Evolutionary conservation across 2,797 vertebrate species (phyloP).

Genomic region (Scomberomorus guttatus): DNA sequence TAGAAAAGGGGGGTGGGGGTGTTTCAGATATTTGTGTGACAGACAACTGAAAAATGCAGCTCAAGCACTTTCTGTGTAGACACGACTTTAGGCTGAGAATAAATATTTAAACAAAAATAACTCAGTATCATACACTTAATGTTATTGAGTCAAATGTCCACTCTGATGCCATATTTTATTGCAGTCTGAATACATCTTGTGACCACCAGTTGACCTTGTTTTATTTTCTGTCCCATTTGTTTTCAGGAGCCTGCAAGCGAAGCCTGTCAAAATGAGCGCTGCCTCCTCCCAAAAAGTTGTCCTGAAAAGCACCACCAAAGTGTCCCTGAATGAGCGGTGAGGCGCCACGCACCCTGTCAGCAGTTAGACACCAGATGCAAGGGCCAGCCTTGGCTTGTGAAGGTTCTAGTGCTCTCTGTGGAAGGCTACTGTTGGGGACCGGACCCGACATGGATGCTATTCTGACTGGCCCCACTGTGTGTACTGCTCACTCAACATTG

Average conservation of each 20-base stretch:
- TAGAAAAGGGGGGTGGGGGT: no score
- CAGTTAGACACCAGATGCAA: slow-evolving; percentile 78
- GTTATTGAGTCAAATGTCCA: neutral
- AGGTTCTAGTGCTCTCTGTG: slow-evolving; percentile 70
- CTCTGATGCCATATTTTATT: neutral
- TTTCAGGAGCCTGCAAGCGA: slow-evolving; percentile 72
- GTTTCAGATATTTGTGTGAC: no score
- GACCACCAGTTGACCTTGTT: neutral
- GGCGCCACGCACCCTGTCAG: slow-evolving; percentile 89
- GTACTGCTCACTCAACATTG: slow-evolving; percentile 77
- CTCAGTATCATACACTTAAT: neutral
- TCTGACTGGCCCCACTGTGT: slow-evolving; percentile 63
- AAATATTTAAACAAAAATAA: neutral
- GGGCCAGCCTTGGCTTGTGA: slow-evolving; percentile 74
- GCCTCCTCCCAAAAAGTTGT: slow-evolving; percentile 97
- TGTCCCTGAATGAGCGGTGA: slow-evolving; percentile 99
- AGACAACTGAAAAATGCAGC: no score
- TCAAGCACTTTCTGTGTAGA: no score
- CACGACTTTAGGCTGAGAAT: no score
- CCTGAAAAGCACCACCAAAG: slow-evolving; percentile 99
- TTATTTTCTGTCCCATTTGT: slow-evolving; percentile 1
- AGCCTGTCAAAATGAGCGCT: slow-evolving; percentile 90
- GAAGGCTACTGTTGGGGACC: slow-evolving; percentile 76
- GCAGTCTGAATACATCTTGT: neutral
- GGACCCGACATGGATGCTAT: slow-evolving; percentile 74